Base-by-base conservation (phyloP, 2,797 vertebrate genomes). In the Sardinella longiceps region DNA sequence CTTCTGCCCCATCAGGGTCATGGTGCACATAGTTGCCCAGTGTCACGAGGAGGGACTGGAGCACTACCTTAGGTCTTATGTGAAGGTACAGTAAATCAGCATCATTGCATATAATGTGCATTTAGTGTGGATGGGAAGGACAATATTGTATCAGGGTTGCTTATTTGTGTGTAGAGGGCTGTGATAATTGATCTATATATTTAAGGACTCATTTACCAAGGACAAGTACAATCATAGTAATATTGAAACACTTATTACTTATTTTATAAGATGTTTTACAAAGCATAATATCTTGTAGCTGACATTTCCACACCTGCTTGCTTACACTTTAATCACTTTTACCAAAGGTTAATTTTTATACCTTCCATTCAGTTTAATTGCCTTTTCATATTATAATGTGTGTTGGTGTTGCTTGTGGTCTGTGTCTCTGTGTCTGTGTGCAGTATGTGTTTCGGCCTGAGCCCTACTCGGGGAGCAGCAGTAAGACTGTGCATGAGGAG, bases 11-110 rank as follows among this genome's bases (percentile, higher is more conserved):
- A 25, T 30, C 92, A 99, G 98, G 93, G 98, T 99, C 88, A 99
- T 99, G 94, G 97, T 99, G 85, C 98, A 99, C 87, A 95, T 99
- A 83, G 98, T 99, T 84, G 97, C 98, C 28, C 98, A 99, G 93
- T 99, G 98, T 91, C 98, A 99, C 1, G 98, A 99, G 90, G 98
- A 99, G 90, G 97, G 97, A 23, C 95, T 99, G 66, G 98, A 99
- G 88, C 97, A 97, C 93, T 97, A 97, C 91, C 91, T 99, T 88
- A 96, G 97, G 88, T 98, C 98, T 80, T 99, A 99, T 53, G 95
- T 99, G 70, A 99, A 99, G 98, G 98, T 98, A 93, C 25, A 58
- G 56, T n/a, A 20, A 58, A 58, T 58, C 4, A 43, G 4, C 43
- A 43, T 43, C 7, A 43, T 43, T 43, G 43, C 43, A 43, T 7